phyloP scores from a whole-genome alignment of 2,888 invertebrate genomes.

The Gnatocerus cornutus region DNA sequence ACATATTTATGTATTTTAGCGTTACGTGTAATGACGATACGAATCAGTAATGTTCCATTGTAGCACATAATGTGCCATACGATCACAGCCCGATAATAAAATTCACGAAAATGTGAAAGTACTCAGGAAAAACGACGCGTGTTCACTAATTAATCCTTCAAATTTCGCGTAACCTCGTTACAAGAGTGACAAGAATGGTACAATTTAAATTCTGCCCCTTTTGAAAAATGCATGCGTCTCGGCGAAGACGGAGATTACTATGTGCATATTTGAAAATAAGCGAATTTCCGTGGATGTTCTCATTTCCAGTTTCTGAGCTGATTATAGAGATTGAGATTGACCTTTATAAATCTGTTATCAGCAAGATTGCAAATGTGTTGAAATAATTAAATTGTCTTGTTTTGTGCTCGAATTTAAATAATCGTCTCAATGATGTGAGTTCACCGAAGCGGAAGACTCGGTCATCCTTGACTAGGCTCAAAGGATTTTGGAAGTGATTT shows the following conservation, averaged over 20 bases:
- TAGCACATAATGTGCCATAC: conserved; percentile 1
- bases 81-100: conserved; percentile 8
- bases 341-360: conserved; percentile 23
- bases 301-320: no score
- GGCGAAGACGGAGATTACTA: no score
- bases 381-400: conserved; percentile 20
- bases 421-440: no score
- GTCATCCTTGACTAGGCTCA: conserved; percentile 18
- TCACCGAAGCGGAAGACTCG: background rate
- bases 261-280: no score
- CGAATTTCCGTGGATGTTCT: no score
- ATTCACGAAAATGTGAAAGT: conserved; percentile 2
- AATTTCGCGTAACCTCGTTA: conserved; percentile 8
- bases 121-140: conserved; percentile 17
- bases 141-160: conserved; percentile 13
- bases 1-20: background rate
- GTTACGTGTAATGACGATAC: background rate
- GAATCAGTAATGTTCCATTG: conserved; percentile 8
- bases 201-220: no score
- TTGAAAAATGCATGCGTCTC: no score
- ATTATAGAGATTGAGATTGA: background rate
- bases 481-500: conserved; percentile 16
- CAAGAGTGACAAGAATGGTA: no score
- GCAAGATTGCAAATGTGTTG: conserved; percentile 12
- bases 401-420: background rate